Conservation (phyloP, 37 sponge, comb jelly and placozoan genomes). For the Halichondria panicea region DNA sequence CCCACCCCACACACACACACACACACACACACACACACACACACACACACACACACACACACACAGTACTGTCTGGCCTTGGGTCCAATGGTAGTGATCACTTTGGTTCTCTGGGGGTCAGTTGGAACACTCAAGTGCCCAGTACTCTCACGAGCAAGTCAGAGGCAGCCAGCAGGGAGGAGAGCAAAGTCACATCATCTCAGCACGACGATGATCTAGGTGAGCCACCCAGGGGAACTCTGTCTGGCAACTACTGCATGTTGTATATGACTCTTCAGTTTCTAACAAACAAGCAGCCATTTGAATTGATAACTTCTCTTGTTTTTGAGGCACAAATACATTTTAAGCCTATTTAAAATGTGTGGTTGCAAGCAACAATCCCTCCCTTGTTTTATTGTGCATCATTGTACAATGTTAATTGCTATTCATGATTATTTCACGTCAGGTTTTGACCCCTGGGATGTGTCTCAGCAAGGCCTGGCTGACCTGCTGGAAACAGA, state of each 20-base stretch:
- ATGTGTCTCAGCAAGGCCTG: constrained; percentile 49
- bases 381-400: too few relatives aligned
- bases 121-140: constrained; percentile 36
- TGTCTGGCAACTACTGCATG: too few relatives aligned
- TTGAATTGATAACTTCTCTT: too few relatives aligned
- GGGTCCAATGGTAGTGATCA: constrained; percentile 26
- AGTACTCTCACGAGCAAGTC: not conserved
- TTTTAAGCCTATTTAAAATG: too few relatives aligned
- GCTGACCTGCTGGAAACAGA: constrained; percentile 61
- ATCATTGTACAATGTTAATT: too few relatives aligned
- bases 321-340: too few relatives aligned
- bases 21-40: constrained; percentile 7
- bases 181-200: not conserved
- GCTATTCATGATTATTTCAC: not conserved
- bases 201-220: constrained; percentile 48
- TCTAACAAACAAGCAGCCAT: too few relatives aligned
- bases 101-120: constrained; percentile 62
- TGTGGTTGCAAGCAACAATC: too few relatives aligned
- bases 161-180: not conserved
- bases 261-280: too few relatives aligned
- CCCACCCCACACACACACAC: too few relatives aligned
- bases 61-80: constrained; percentile 8
- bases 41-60: constrained; percentile 2
- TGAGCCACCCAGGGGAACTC: too few relatives aligned
- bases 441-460: constrained; percentile 69